Evolutionary conservation across 2,113 vertebrate genomes (phyloP).

Genomic region (Uria lomvia): DNA sequence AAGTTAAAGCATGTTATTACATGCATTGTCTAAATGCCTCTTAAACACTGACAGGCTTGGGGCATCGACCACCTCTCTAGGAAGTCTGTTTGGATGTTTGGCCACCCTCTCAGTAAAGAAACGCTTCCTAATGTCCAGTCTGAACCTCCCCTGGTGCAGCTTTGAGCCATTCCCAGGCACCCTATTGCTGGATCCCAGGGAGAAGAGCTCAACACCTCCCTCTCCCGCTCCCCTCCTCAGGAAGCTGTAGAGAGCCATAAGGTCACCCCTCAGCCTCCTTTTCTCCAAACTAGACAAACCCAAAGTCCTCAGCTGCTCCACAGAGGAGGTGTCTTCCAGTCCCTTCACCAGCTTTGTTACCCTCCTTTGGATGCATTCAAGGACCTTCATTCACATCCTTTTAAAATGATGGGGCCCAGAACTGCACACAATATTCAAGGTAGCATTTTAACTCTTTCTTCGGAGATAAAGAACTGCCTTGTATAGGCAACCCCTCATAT

Average conservation of each 20-base stretch:
- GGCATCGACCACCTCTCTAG: neutral
- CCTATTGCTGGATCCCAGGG: neutral
- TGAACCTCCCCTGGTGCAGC: neutral
- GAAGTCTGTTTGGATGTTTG: neutral
- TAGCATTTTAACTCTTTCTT: neutral
- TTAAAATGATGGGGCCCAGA: neutral
- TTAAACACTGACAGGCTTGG: too few relatives aligned
- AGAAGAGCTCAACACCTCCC: neutral
- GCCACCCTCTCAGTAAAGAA: neutral
- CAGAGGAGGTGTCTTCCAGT: neutral
- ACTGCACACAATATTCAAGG: neutral
- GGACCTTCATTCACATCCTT: neutral
- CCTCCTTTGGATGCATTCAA: neutral
- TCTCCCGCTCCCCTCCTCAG: neutral
- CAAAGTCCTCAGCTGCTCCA: neutral
- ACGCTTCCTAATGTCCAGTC: rapidly evolving
- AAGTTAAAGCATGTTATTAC: neutral
- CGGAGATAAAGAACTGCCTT: neutral
- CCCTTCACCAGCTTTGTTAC: neutral
- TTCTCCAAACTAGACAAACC: neutral
- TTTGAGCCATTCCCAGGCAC: rapidly evolving
- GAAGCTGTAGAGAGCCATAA: neutral
- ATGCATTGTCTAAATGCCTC: neutral
- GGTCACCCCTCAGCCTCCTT: neutral
- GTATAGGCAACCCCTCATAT: neutral